Evolutionary conservation across 2,888 invertebrate genomes (phyloP).

Genomic region (Cheiracanthium punctorium): DNA sequence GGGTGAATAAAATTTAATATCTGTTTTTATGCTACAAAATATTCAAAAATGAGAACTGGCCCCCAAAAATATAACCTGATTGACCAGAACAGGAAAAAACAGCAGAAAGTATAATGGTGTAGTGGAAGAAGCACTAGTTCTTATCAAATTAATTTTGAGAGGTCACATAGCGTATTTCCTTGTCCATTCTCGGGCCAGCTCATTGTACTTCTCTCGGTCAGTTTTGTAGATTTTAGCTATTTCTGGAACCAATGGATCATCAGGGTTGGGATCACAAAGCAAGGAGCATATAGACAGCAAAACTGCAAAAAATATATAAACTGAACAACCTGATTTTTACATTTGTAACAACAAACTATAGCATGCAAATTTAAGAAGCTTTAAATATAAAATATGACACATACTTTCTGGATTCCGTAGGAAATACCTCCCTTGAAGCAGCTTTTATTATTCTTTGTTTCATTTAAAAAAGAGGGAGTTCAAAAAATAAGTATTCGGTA

Average conservation of each 20-base stretch:
- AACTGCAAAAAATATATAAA: slow-evolving; percentile 76
- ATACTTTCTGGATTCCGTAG: too few relatives aligned
- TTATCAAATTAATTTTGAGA: slow-evolving; percentile 42
- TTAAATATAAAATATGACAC: too few relatives aligned
- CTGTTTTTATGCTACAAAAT: slow-evolving; percentile 26
- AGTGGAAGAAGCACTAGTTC: slow-evolving; percentile 69
- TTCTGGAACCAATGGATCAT: slow-evolving; percentile 99
- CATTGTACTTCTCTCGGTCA: slow-evolving; percentile 99
- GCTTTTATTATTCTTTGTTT: too few relatives aligned
- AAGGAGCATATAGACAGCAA: slow-evolving; percentile 99
- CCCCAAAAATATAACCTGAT: slow-evolving; percentile 62
- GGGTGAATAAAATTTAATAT: slow-evolving; percentile 33
- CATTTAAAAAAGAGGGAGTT: too few relatives aligned
- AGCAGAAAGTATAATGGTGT: slow-evolving; percentile 69
- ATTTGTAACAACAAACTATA: too few relatives aligned
- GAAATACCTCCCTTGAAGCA: too few relatives aligned
- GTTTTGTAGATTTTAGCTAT: slow-evolving; percentile 99
- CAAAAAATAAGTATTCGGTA: too few relatives aligned
- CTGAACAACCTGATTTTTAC: too few relatives aligned
- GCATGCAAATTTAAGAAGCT: too few relatives aligned
- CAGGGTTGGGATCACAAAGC: slow-evolving; percentile 99
- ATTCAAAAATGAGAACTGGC: slow-evolving; percentile 55
- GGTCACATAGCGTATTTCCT: slow-evolving; percentile 98
- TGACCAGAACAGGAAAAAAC: slow-evolving; percentile 69
- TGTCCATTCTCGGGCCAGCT: slow-evolving; percentile 99